phyloP scores from a whole-genome alignment of 1,140 invertebrate genomes.

The Leptoteleia sp. region DNA sequence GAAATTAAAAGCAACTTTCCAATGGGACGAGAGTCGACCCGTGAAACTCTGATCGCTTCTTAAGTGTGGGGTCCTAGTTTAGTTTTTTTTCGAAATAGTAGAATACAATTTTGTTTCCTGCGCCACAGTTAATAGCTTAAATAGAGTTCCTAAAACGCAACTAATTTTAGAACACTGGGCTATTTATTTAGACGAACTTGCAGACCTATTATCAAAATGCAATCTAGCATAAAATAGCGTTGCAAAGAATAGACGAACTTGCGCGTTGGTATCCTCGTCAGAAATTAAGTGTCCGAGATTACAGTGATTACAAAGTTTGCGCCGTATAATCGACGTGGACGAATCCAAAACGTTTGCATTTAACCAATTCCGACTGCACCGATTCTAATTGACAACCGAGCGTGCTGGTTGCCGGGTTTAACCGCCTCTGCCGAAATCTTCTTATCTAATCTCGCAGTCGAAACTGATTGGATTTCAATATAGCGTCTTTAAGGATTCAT shows the following conservation, averaged over 20 bases:
- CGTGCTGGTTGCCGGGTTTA: neutral
- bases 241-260: slow-evolving; percentile 35
- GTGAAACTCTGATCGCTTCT: slow-evolving; percentile 13
- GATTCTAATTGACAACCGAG: slow-evolving; percentile 36
- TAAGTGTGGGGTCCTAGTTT: slow-evolving; percentile 7
- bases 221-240: slow-evolving; percentile 51
- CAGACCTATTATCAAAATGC: slow-evolving; percentile 56
- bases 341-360: slow-evolving; percentile 37
- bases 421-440: slow-evolving; percentile 6
- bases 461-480: slow-evolving; percentile 60
- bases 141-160: slow-evolving; percentile 13
- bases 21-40: neutral
- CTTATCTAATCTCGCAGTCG: slow-evolving; percentile 38
- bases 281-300: slow-evolving; percentile 51
- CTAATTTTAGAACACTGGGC: slow-evolving; percentile 39
- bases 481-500: slow-evolving; percentile 50
- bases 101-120: slow-evolving; percentile 16
- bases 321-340: slow-evolving; percentile 40
- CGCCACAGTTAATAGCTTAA: slow-evolving; percentile 28
- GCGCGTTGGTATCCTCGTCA: slow-evolving; percentile 2
- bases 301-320: slow-evolving; percentile 56
- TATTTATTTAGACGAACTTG: slow-evolving; percentile 55
- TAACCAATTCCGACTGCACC: slow-evolving; percentile 23
- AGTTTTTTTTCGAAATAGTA: slow-evolving; percentile 11
- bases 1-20: slow-evolving; percentile 17